These are phyloP conservation scores for Apis laboriosa DNA, from an alignment of 1,140 invertebrate species.

Conservation along the genomic window DNA sequence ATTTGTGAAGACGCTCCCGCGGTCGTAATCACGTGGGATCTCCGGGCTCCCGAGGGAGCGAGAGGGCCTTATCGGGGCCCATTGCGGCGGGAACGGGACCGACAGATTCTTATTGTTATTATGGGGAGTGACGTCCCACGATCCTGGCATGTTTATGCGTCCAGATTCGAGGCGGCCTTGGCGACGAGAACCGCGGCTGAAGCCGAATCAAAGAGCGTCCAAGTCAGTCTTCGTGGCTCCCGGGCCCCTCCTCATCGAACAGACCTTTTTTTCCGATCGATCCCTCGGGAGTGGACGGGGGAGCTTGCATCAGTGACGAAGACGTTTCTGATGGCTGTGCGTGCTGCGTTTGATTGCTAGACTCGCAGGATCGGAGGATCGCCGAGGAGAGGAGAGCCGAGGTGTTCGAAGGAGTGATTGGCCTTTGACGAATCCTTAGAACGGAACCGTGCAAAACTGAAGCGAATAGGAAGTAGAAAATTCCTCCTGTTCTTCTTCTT, in stretches of 20 bases:
- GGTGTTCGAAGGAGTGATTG: slow-evolving; percentile 3
- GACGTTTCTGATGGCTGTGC: slow-evolving; percentile 31
- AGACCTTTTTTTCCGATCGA: slow-evolving; percentile 32
- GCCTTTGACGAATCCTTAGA: background rate
- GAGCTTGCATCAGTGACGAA: slow-evolving; percentile 29
- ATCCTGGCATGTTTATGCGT: slow-evolving; percentile 78
- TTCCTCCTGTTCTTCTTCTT: no score
- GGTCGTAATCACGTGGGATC: slow-evolving; percentile 80
- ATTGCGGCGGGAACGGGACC: slow-evolving; percentile 53
- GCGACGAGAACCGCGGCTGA: slow-evolving; percentile 60
- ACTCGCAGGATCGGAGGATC: background rate
- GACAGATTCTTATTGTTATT: slow-evolving; percentile 78
- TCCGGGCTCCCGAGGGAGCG: slow-evolving; percentile 62
- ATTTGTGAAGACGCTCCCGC: slow-evolving; percentile 80
- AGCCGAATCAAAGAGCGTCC: slow-evolving; percentile 67
- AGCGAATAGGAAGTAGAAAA: fast-evolving
- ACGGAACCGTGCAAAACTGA: background rate
- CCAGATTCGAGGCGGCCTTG: slow-evolving; percentile 77
- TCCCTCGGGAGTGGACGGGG: slow-evolving; percentile 28
- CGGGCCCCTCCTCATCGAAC: slow-evolving; percentile 56
- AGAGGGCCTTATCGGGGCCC: slow-evolving; percentile 60
- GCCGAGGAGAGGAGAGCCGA: background rate
- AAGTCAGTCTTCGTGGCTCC: slow-evolving; percentile 54
- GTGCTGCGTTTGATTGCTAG: slow-evolving; percentile 18
- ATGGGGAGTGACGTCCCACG: slow-evolving; percentile 77